Evolutionary conservation across 2,888 invertebrate genomes (phyloP), one percentile per base, ranked within the genome.

Genomic region (Oscheius sp.): DNA sequence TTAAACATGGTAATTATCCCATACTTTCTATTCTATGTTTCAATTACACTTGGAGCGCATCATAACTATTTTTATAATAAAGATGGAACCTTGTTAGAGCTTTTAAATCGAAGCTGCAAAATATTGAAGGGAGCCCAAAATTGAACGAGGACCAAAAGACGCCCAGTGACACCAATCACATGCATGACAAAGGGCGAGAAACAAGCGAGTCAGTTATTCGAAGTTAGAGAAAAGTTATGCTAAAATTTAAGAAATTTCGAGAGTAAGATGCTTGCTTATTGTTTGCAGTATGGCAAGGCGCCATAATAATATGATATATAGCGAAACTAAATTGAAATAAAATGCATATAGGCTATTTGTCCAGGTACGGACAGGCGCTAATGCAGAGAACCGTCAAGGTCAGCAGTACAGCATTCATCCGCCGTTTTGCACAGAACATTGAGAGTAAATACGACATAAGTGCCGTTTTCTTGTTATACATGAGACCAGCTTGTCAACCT

Each of bases 151-250:
- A 35, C 66, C 66, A 66, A 61, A 45, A 66, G 52, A 61, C 61
- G 43, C 61, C 13, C 41, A 18, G 29, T 66, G 66, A 66, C 66
- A 66, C 52, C 66, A 66, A 66, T 66, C 66, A 35, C 66, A 66
- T 66, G 66, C 66, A 66, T 66, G 66, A 49, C 66, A 52, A 66
- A 66, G 61, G 43, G 61, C 18, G 61, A 16, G 61, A 41, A 23
- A 45, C 18, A 18, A 41, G 13, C 43, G 61, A 35, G 35, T 3
- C 35, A 35, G 35, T 35, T 35, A 35, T 35, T 9, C 35, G 9
- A 35, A 35, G 35, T 35, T n/a, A n/a, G n/a, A n/a, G n/a, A n/a
- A n/a, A n/a, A n/a, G n/a, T n/a, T n/a, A n/a, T n/a, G n/a, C n/a
- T n/a, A n/a, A n/a, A n/a, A n/a, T n/a, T n/a, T n/a, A n/a, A n/a